phyloP scores from a whole-genome alignment of 2,888 invertebrate genomes.

The Zonitis immaculata region DNA sequence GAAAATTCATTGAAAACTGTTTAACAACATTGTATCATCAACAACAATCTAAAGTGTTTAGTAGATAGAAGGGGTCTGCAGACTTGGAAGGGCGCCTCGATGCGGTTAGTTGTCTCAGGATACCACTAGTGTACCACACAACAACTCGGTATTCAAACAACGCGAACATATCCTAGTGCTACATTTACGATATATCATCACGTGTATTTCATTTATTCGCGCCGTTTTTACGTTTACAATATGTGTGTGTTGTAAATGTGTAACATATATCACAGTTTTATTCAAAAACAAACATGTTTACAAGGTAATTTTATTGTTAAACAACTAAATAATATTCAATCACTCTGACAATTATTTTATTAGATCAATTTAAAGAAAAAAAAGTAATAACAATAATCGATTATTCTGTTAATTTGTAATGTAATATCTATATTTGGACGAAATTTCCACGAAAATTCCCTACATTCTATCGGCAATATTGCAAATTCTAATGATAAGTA shows the following conservation, averaged over 20 bases:
- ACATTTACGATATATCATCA: slow-evolving; percentile 26
- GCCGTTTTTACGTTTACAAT: slow-evolving; percentile 30
- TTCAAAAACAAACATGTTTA: slow-evolving; percentile 42
- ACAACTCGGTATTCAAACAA: slow-evolving; percentile 36
- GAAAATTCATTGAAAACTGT: slow-evolving; percentile 21
- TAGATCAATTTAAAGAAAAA: no score
- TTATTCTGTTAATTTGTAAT: no score
- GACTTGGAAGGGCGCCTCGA: slow-evolving; percentile 41
- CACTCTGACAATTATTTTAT: no score
- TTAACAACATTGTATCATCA: slow-evolving; percentile 29
- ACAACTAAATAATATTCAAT: slow-evolving; percentile 20
- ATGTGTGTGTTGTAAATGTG: slow-evolving; percentile 35
- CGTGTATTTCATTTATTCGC: slow-evolving; percentile 32
- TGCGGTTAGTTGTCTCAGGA: slow-evolving; percentile 31
- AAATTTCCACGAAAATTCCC: no score
- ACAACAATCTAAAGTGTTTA: slow-evolving; percentile 23
- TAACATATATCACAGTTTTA: slow-evolving; percentile 31
- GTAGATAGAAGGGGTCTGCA: slow-evolving; percentile 41
- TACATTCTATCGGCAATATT: background rate
- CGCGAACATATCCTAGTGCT: slow-evolving; percentile 24
- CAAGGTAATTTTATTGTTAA: slow-evolving; percentile 36
- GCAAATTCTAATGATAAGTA: background rate
- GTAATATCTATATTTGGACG: no score
- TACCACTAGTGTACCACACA: slow-evolving; percentile 33
- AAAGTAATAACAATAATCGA: no score